Evolutionary conservation across 2,797 vertebrate genomes (phyloP).

Genomic region (Garrulus glandarius): DNA sequence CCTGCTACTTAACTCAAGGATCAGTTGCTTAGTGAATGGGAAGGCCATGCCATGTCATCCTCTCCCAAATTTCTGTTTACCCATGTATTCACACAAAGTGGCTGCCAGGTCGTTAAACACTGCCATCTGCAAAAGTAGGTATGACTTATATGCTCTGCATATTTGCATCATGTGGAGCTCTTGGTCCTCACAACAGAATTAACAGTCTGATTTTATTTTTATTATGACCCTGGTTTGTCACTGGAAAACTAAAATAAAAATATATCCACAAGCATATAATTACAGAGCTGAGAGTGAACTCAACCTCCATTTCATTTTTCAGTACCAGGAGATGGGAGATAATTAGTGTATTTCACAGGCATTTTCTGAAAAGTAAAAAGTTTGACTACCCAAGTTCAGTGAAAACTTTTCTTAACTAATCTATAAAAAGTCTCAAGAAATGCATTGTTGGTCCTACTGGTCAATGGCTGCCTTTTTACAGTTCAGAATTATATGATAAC

Average conservation of each 20-base stretch:
- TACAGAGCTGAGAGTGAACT: neutral
- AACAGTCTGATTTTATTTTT: neutral
- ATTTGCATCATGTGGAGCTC: neutral
- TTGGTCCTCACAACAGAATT: neutral
- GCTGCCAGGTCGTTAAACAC: neutral
- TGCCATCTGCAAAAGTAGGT: neutral
- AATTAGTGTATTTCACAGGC: neutral
- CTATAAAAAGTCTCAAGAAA: neutral
- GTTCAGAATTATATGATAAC: neutral
- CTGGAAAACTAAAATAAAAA: neutral
- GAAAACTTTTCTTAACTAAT: neutral
- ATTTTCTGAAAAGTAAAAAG: neutral
- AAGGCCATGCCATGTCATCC: rapidly evolving
- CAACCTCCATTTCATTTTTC: neutral
- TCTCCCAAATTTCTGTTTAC: neutral
- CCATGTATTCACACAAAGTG: rapidly evolving
- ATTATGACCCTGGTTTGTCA: rapidly evolving
- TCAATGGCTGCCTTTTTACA: neutral
- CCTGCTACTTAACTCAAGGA: neutral
- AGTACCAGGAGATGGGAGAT: neutral
- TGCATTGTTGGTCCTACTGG: neutral
- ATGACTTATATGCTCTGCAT: neutral
- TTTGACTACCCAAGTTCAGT: neutral
- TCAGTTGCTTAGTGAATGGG: neutral
- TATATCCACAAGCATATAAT: neutral